Conservation (phyloP, 1,140 invertebrate genomes). For the Heliconius hermathena region DNA sequence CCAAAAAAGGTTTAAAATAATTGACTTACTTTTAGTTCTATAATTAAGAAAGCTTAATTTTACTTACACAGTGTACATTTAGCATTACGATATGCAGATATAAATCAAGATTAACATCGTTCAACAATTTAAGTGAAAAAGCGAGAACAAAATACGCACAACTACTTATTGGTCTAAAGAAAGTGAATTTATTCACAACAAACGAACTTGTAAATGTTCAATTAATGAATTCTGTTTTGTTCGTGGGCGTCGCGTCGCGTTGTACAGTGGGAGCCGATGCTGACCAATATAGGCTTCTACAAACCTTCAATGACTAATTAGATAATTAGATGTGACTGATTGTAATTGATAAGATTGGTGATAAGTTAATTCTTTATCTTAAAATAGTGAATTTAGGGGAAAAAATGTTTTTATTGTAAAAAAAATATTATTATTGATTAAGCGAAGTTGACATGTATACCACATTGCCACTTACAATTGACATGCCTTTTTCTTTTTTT, state of each 20-base stretch:
- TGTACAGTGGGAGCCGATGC: not conserved
- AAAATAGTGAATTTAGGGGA: not conserved
- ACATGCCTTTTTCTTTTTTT: too few species aligned
- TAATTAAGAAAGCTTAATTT: too few species aligned
- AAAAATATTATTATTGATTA: not conserved
- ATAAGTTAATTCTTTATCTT: constrained; percentile 8
- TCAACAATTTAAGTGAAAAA: not conserved
- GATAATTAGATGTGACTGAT: constrained; percentile 22
- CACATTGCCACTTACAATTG: too few species aligned
- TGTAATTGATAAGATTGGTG: constrained; percentile 1
- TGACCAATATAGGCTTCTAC: not conserved
- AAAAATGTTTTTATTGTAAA: not conserved
- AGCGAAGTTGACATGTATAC: too few species aligned
- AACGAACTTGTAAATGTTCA: constrained; percentile 27
- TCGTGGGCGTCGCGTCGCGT: constrained; percentile 44
- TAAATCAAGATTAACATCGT: constrained; percentile 6
- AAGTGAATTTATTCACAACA: constrained; percentile 10
- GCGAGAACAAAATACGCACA: constrained; percentile 5
- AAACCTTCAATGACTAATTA: constrained; percentile 35
- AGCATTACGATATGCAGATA: not conserved
- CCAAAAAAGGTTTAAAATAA: too few species aligned
- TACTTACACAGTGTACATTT: not conserved
- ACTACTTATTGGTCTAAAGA: constrained; percentile 2
- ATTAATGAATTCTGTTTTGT: constrained; percentile 29
- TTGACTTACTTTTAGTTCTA: too few species aligned